phyloP scores from a whole-genome alignment of 2,797 vertebrate genomes.

The Champsocephalus esox region DNA sequence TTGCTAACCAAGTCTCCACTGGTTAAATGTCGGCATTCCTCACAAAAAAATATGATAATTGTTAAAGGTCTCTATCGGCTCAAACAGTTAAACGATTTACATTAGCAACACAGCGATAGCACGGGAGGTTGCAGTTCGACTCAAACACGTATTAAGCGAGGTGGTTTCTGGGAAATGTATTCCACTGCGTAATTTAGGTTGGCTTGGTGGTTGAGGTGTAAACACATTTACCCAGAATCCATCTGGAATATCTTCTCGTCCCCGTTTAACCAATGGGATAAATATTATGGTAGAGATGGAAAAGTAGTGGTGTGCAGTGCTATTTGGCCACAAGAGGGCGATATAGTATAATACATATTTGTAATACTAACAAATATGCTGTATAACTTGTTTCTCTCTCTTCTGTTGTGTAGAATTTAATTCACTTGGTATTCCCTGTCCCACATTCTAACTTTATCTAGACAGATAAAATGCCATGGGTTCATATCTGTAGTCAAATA shows the following conservation, averaged over 20 bases:
- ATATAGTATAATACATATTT: neutral
- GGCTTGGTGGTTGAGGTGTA: accelerated
- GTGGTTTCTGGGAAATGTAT: slow-evolving; percentile 75
- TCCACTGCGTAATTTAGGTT: neutral
- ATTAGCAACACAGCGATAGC: slow-evolving; percentile 17
- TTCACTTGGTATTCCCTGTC: neutral
- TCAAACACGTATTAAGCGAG: neutral
- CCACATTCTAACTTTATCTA: neutral
- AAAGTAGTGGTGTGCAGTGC: neutral
- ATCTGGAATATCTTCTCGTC: neutral
- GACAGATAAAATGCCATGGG: neutral
- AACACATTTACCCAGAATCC: slow-evolving; percentile 73
- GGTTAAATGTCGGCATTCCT: neutral
- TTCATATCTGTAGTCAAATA: neutral
- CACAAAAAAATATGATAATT: neutral
- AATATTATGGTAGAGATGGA: neutral
- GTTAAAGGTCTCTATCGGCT: neutral
- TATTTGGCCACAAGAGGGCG: slow-evolving; percentile 56
- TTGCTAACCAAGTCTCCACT: slow-evolving; percentile 2
- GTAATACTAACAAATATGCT: too few species aligned
- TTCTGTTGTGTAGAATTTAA: neutral
- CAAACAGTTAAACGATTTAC: neutral
- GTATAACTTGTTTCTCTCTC: too few species aligned
- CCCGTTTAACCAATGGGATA: slow-evolving; percentile 33
- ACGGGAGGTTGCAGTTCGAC: neutral